Evolutionary conservation across 2,113 vertebrate genomes (phyloP).

Genomic region (Typhlomys cinereus): DNA sequence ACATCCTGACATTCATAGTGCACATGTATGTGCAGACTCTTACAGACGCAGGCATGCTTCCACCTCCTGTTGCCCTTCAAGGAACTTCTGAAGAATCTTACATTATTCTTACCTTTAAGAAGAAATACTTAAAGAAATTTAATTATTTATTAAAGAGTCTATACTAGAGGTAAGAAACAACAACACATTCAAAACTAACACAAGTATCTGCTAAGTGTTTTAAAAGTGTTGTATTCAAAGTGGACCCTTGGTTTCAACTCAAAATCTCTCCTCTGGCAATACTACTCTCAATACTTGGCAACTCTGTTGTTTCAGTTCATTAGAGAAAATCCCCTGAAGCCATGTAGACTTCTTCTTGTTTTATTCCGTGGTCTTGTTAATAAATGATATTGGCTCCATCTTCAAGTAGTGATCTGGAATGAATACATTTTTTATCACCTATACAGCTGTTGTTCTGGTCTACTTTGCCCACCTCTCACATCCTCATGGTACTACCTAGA

Average conservation of each 20-base stretch:
- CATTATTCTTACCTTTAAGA: background rate
- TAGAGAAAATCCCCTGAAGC: background rate
- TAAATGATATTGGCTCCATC: background rate
- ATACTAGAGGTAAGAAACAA: background rate
- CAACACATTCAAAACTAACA: background rate
- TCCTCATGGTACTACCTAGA: background rate
- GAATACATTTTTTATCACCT: background rate
- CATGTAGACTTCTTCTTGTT: background rate
- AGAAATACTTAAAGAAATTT: background rate
- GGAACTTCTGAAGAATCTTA: background rate
- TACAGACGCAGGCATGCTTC: background rate
- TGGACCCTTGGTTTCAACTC: background rate
- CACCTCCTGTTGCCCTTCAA: background rate
- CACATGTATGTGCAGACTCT: background rate
- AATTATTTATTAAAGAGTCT: background rate
- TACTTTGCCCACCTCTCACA: background rate
- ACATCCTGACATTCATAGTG: background rate
- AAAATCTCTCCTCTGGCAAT: background rate
- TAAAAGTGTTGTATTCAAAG: background rate
- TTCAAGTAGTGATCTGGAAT: slow-evolving; percentile 1
- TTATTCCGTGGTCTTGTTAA: background rate
- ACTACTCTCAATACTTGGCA: background rate
- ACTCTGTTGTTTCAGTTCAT: background rate
- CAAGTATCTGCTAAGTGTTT: background rate
- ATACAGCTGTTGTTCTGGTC: background rate